Conservation (phyloP, 2,888 invertebrate genomes). For the Dichetophora obliterata region DNA sequence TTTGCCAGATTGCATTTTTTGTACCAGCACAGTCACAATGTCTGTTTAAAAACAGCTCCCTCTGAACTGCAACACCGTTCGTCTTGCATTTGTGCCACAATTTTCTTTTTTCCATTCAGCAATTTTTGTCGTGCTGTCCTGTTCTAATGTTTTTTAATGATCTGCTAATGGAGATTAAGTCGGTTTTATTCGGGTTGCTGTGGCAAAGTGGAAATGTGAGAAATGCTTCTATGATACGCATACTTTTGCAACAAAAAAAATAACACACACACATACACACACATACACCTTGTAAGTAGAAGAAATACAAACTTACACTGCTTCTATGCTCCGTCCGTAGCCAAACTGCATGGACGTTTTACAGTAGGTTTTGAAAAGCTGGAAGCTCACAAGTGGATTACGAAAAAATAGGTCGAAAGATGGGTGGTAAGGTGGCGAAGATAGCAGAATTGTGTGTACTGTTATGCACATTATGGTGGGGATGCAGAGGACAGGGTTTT, state of each 20-base stretch:
- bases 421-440: background rate
- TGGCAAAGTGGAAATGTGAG: background rate
- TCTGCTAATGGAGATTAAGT: slow-evolving; percentile 29
- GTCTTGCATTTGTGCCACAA: background rate
- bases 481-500: background rate
- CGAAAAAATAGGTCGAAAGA: background rate
- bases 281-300: background rate
- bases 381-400: slow-evolving; percentile 9
- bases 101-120: background rate
- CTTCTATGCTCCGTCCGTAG: slow-evolving; percentile 12
- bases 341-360: slow-evolving; percentile 23
- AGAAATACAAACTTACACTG: slow-evolving; percentile 22
- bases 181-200: slow-evolving; percentile 9
- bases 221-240: too few relatives aligned
- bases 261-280: background rate
- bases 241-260: too few relatives aligned
- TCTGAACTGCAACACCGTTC: background rate
- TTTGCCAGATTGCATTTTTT: too few relatives aligned
- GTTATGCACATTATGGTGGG: too few relatives aligned
- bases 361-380: background rate
- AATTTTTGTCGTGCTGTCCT: background rate
- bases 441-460: background rate
- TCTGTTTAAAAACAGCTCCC: too few relatives aligned
- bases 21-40: too few relatives aligned
- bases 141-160: slow-evolving; percentile 2